Percentiles rank a stretch among this genome's conserved stretches.
Evolutionary conservation across 2,797 vertebrate genomes (phyloP).

Genomic region (Pangasius macronema): DNA sequence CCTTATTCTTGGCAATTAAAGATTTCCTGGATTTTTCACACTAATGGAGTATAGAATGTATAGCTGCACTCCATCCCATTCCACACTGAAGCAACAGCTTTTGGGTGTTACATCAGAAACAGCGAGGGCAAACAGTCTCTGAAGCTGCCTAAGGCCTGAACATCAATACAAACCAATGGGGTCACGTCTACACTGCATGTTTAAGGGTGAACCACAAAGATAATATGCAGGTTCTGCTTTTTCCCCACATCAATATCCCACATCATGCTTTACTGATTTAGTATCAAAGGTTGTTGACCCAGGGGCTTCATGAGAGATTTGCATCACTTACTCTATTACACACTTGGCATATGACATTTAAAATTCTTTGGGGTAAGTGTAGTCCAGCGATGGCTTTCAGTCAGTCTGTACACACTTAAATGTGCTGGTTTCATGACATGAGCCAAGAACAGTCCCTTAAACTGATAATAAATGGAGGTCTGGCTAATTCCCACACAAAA

Average conservation of each 20-base stretch:
- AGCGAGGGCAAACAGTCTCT: slow-evolving; percentile 42
- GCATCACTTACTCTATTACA: not conserved
- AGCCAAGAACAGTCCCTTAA: slow-evolving; percentile 23
- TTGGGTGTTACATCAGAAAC: slow-evolving; percentile 69
- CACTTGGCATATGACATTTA: not conserved
- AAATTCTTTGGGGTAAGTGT: not conserved
- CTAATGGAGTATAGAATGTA: not conserved
- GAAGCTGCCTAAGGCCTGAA: slow-evolving; percentile 21
- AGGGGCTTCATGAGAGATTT: not conserved
- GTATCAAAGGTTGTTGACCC: slow-evolving; percentile 12
- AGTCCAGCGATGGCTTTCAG: not conserved
- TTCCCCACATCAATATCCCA: not conserved
- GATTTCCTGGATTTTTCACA: not conserved
- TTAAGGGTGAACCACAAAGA: not conserved
- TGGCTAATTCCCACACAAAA: slow-evolving; percentile 52
- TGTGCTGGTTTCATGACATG: slow-evolving; percentile 38
- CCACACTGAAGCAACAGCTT: slow-evolving; percentile 61
- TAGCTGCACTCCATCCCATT: slow-evolving; percentile 31
- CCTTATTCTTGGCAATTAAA: not conserved
- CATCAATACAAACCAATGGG: slow-evolving; percentile 27
- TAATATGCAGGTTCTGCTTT: slow-evolving; percentile 11
- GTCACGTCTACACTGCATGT: not conserved
- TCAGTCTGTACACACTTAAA: slow-evolving; percentile 2
- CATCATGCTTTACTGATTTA: not conserved
- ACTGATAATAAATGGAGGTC: slow-evolving; percentile 54